phyloP scores from a whole-genome alignment of 2,797 vertebrate genomes.

The Ctenochaetus hawaiiensis region DNA sequence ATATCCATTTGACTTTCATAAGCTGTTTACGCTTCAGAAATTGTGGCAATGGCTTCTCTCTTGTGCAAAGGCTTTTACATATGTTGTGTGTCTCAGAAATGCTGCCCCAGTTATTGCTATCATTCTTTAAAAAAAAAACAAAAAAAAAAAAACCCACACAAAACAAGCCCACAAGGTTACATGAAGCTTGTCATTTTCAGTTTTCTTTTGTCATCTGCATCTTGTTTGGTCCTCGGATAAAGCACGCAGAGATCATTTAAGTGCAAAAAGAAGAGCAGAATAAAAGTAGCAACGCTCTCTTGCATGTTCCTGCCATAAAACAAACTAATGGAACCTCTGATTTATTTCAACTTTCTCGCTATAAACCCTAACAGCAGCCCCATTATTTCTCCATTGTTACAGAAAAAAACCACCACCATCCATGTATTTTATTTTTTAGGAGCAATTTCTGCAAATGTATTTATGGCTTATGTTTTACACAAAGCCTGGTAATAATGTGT shows the following conservation, averaged over 20 bases:
- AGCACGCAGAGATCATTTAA: constrained; percentile 45
- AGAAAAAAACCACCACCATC: constrained; percentile 3
- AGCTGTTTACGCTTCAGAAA: constrained; percentile 89
- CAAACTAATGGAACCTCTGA: constrained; percentile 18
- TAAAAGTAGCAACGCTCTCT: constrained; percentile 17
- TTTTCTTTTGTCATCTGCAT: constrained; percentile 66
- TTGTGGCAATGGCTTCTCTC: constrained; percentile 84
- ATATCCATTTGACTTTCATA: constrained; percentile 91
- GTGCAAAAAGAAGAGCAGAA: constrained; percentile 27
- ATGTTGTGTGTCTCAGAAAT: constrained; percentile 84
- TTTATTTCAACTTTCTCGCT: constrained; percentile 41
- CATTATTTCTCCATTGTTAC: constrained; percentile 43
- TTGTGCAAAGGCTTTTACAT: constrained; percentile 86
- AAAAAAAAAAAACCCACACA: constrained; percentile 8
- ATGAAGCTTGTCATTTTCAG: constrained; percentile 71
- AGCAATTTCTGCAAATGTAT: constrained; percentile 47
- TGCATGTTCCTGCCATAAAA: constrained; percentile 26
- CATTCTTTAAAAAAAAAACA: constrained; percentile 74
- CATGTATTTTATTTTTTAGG: constrained; percentile 2
- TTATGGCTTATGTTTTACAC: constrained; percentile 75
- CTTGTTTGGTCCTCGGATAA: constrained; percentile 54
- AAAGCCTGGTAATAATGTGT: constrained; percentile 82
- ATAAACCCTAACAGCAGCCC: constrained; percentile 29
- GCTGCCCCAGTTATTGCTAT: constrained; percentile 83
- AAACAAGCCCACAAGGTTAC: constrained; percentile 65